Evolutionary conservation across 2,797 vertebrate species (phyloP).

Genomic region (Enteromius fasciolatus): DNA sequence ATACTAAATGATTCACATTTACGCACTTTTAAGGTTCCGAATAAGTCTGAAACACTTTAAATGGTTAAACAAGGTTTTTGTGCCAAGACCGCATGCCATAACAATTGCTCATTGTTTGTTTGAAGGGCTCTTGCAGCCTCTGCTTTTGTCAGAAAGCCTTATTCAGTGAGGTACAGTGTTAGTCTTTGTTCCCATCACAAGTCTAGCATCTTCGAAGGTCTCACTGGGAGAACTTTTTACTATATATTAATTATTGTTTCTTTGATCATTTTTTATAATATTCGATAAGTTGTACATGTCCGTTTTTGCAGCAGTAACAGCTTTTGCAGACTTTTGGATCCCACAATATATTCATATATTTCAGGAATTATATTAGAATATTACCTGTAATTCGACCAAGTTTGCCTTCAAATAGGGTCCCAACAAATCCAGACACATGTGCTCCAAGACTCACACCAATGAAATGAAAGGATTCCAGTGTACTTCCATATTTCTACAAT

Average conservation of each 20-base stretch:
- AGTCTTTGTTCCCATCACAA: constrained; percentile 22
- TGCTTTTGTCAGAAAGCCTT: constrained; percentile 50
- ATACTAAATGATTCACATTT: background rate
- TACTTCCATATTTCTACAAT: constrained; percentile 79
- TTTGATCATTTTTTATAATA: background rate
- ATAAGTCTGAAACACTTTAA: background rate
- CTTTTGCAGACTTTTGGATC: background rate
- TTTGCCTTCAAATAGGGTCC: constrained; percentile 85
- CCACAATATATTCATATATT: background rate
- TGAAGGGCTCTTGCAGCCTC: constrained; percentile 7
- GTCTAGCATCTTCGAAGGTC: background rate
- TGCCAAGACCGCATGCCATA: background rate
- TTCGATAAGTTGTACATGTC: background rate
- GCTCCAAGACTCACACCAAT: constrained; percentile 94
- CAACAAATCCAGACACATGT: constrained; percentile 89
- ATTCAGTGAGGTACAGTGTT: constrained; percentile 38
- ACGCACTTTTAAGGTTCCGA: background rate
- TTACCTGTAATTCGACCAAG: constrained; percentile 93
- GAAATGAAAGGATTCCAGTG: constrained; percentile 86
- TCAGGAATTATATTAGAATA: background rate
- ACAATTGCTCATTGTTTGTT: constrained; percentile 56
- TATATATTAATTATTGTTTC: background rate
- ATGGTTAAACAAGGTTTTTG: background rate
- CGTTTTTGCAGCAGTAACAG: background rate
- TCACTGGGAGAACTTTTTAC: background rate